A percentile compares a stretch with the other conserved stretches of the same genome.
Evolutionary conservation across 1,140 invertebrate genomes (phyloP).

Genomic region (Asobara japonica): DNA sequence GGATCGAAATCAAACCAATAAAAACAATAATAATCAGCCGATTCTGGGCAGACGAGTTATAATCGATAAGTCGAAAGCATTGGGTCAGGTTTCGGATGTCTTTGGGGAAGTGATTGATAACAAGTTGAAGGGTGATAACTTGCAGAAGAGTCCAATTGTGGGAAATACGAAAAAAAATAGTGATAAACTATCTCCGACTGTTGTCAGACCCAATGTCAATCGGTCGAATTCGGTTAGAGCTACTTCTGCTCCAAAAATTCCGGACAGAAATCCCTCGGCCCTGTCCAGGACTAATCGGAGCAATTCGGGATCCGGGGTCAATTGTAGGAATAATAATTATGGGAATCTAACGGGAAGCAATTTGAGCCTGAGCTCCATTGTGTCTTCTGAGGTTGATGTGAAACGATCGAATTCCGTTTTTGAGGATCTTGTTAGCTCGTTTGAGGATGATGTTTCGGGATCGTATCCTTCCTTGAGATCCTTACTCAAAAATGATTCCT

Average conservation of each 20-base stretch:
- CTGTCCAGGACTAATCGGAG: neutral
- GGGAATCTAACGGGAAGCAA: slow-evolving; percentile 56
- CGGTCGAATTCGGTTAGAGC: slow-evolving; percentile 47
- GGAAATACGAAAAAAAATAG: slow-evolving; percentile 36
- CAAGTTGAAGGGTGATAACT: slow-evolving; percentile 21
- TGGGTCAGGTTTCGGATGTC: slow-evolving; percentile 37
- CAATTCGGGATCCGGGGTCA: slow-evolving; percentile 6
- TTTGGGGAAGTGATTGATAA: slow-evolving; percentile 26
- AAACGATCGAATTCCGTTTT: slow-evolving; percentile 61
- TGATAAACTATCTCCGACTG: slow-evolving; percentile 39
- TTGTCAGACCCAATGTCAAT: slow-evolving; percentile 30
- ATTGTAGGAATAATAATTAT: slow-evolving; percentile 44
- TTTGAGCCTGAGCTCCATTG: slow-evolving; percentile 62
- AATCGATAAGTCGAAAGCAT: slow-evolving; percentile 54
- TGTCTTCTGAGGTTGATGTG: slow-evolving; percentile 53
- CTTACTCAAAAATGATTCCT: slow-evolving; percentile 52
- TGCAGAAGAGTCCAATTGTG: too few species aligned
- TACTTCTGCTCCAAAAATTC: slow-evolving; percentile 45
- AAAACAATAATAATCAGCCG: slow-evolving; percentile 30
- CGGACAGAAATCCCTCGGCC: slow-evolving; percentile 39
- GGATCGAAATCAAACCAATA: slow-evolving; percentile 18
- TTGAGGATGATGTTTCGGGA: slow-evolving; percentile 61
- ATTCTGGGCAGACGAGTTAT: slow-evolving; percentile 51
- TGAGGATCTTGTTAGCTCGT: slow-evolving; percentile 67
- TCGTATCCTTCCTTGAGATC: slow-evolving; percentile 50